phyloP scores from a whole-genome alignment of 1,140 invertebrate species.

The Drosophila azteca region DNA sequence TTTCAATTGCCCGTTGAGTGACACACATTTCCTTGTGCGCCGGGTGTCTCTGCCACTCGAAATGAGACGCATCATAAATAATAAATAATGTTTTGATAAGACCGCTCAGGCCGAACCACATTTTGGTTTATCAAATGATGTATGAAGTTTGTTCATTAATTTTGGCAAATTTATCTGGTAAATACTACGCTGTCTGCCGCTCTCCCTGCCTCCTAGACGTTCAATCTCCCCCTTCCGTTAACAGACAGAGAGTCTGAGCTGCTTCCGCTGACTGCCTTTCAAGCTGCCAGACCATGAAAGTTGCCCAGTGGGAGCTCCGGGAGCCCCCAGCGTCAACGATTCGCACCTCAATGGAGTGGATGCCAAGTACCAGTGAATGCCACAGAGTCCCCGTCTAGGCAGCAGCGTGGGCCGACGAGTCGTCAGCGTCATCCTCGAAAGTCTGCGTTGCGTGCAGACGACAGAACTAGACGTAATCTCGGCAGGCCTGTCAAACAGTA shows the following conservation, averaged over 20 bases:
- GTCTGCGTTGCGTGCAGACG: conserved; percentile 36
- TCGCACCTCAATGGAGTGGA: conserved; percentile 37
- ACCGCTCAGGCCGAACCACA: conserved; percentile 25
- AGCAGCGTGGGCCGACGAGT: conserved; percentile 35
- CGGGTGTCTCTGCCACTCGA: conserved; percentile 2
- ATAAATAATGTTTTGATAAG: conserved; percentile 59
- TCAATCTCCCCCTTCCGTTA: conserved; percentile 15
- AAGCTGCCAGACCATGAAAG: conserved; percentile 14
- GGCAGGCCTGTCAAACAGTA: conserved; percentile 62
- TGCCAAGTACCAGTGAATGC: not conserved
- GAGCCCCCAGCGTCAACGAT: conserved; percentile 12
- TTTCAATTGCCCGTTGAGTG: conserved; percentile 41
- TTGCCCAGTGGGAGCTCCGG: conserved; percentile 35
- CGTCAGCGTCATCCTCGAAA: conserved; percentile 31
- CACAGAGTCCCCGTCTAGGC: not conserved
- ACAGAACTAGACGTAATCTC: conserved; percentile 59
- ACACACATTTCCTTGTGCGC: conserved; percentile 17
- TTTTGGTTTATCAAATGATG: conserved; percentile 53
- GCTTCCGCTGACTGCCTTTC: conserved; percentile 48
- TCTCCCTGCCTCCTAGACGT: not conserved
- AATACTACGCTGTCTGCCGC: not conserved
- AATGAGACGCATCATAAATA: conserved; percentile 52
- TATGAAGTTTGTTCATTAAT: conserved; percentile 53
- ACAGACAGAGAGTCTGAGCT: conserved; percentile 28
- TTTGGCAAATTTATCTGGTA: conserved; percentile 43